These are phyloP conservation scores for Cantharis nigra DNA, from an alignment of 2,888 invertebrate genomes.

Conservation along the genomic window DNA sequence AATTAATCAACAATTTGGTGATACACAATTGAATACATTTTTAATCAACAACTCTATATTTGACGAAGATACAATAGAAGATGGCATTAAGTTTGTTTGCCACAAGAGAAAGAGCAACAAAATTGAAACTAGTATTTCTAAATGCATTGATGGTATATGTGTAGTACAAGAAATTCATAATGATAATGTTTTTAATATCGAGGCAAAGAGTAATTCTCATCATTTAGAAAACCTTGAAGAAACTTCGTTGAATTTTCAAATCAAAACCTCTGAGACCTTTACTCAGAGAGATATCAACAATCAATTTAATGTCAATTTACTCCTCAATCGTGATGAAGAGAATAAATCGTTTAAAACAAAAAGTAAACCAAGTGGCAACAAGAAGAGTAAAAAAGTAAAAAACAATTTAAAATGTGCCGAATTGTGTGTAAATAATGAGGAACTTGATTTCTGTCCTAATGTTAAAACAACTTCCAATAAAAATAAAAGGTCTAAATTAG, in stretches of 20 bases:
- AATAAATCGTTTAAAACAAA: neutral
- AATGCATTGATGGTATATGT: neutral
- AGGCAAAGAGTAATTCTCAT: neutral
- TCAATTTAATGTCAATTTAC: neutral
- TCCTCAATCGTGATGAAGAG: neutral
- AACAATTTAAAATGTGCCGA: neutral
- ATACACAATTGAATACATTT: neutral
- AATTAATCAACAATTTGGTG: neutral
- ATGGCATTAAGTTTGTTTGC: conserved; percentile 19
- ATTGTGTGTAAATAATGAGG: neutral
- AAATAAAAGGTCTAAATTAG: neutral
- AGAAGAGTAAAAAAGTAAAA: neutral
- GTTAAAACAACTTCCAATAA: neutral
- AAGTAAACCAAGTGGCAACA: neutral
- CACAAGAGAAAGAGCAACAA: conserved; percentile 8
- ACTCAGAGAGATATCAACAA: neutral
- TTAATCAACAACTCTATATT: conserved; percentile 5
- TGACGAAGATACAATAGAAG: conserved; percentile 31
- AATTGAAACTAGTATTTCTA: neutral
- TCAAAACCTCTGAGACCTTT: neutral
- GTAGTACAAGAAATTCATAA: neutral
- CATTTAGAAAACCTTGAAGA: neutral
- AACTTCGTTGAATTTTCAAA: neutral
- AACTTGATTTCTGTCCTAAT: neutral
- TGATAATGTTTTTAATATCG: neutral